phyloP scores from a whole-genome alignment of 1,140 invertebrate species.

The Zaprionus lachaisei region DNA sequence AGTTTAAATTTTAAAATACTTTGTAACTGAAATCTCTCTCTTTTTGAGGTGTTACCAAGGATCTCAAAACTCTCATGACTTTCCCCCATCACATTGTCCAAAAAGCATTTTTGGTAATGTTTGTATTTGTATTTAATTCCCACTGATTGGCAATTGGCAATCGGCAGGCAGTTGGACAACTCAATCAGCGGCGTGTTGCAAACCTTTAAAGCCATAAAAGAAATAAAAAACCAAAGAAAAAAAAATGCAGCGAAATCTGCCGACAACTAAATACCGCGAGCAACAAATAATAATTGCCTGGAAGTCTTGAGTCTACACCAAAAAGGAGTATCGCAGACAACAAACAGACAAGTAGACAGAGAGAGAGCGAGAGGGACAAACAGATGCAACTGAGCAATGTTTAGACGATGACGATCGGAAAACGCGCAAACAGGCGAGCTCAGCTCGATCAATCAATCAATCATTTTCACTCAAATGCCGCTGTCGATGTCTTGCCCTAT shows the following conservation, averaged over 20 bases:
- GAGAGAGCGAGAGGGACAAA: slow-evolving; percentile 5
- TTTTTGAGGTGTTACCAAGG: neutral
- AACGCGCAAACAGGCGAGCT: slow-evolving; percentile 34
- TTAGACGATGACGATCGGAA: slow-evolving; percentile 31
- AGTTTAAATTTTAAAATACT: too few relatives aligned
- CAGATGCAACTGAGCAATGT: slow-evolving; percentile 11
- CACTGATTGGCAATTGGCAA: slow-evolving; percentile 51
- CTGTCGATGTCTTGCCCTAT: slow-evolving; percentile 71
- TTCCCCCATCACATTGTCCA: slow-evolving; percentile 25
- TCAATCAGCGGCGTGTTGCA: slow-evolving; percentile 51
- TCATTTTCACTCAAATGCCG: slow-evolving; percentile 78
- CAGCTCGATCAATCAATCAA: slow-evolving; percentile 75
- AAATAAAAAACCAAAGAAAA: slow-evolving; percentile 22
- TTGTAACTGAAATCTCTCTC: neutral
- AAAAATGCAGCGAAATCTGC: slow-evolving; percentile 78
- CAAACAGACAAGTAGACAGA: slow-evolving; percentile 1
- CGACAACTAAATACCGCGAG: slow-evolving; percentile 48
- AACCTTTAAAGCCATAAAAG: slow-evolving; percentile 61
- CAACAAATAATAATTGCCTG: slow-evolving; percentile 74
- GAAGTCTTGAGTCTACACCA: slow-evolving; percentile 65
- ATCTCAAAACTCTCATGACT: slow-evolving; percentile 19
- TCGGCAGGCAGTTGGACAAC: slow-evolving; percentile 43
- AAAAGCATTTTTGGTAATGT: slow-evolving; percentile 17
- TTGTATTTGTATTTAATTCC: slow-evolving; percentile 37
- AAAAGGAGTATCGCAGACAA: slow-evolving; percentile 72